Percentiles rank a stretch among this genome's conserved stretches.
Conservation (phyloP, 2,797 vertebrate genomes). For the Ptychobarbus kaznakovi region DNA sequence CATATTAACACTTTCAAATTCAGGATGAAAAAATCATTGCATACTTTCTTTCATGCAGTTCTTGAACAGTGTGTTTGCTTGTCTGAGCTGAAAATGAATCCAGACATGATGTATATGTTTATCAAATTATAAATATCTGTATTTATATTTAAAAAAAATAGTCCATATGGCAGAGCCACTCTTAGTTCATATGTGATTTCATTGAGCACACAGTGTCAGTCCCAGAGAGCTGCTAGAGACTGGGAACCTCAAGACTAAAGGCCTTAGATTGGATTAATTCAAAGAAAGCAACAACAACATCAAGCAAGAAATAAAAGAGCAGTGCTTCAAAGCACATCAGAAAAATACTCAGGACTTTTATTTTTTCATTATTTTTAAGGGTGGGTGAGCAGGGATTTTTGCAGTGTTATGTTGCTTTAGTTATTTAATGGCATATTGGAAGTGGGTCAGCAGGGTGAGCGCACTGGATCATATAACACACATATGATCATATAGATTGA, state of each 20-base stretch:
- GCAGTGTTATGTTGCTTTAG: neutral
- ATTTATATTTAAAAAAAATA: neutral
- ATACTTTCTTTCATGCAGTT: neutral
- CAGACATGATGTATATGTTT: neutral
- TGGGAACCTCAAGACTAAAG: neutral
- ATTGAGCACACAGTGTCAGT: neutral
- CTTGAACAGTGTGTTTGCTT: neutral
- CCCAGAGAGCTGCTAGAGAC: neutral
- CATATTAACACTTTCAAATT: neutral
- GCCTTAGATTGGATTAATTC: constrained; percentile 1
- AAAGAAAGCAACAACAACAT: constrained; percentile 24
- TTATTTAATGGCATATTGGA: neutral
- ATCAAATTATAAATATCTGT: neutral
- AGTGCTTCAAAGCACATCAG: constrained; percentile 1
- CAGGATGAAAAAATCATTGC: neutral
- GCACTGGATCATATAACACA: neutral
- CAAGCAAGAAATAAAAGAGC: constrained; percentile 8
- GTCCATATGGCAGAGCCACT: neutral
- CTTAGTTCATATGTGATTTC: neutral
- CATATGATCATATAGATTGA: neutral
- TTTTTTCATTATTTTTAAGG: neutral
- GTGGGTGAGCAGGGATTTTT: neutral
- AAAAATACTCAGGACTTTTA: neutral
- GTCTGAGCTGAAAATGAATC: neutral
- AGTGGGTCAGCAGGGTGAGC: neutral